Conservation (phyloP, 2,888 invertebrate species). For the Zele albiditarsus region DNA sequence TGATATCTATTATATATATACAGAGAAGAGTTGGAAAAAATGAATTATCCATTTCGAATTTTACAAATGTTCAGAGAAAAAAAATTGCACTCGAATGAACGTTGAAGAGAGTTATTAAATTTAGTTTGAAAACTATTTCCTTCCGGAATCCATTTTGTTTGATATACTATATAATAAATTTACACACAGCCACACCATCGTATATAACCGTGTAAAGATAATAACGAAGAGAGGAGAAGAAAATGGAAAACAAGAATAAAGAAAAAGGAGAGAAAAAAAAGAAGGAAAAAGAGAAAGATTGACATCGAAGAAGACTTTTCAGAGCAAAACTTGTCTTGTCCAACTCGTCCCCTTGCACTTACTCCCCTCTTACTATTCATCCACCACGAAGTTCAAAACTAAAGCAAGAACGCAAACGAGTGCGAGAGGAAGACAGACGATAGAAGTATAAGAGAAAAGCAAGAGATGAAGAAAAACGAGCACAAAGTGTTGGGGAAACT, state of each 20-base stretch:
- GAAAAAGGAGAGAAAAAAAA: conserved; percentile 10
- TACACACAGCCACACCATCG: not conserved
- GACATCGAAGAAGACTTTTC: conserved; percentile 34
- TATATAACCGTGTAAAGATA: not conserved
- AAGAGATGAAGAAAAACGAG: conserved; percentile 53
- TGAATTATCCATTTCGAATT: not conserved
- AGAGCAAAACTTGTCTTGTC: conserved; percentile 32
- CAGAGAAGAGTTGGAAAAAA: not conserved
- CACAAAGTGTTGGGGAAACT: conserved; percentile 54
- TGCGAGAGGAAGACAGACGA: not conserved
- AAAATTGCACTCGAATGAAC: not conserved
- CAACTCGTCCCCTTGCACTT: conserved; percentile 13
- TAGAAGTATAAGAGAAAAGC: not conserved
- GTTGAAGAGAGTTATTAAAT: not conserved
- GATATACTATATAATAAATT: not conserved
- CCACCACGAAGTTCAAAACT: conserved; percentile 53
- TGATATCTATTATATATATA: not conserved
- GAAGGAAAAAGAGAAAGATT: conserved; percentile 32
- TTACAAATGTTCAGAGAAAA: not conserved
- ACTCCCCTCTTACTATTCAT: not conserved
- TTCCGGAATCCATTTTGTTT: not conserved
- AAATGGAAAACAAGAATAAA: conserved; percentile 12
- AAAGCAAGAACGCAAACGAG: conserved; percentile 50
- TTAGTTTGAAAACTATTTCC: not conserved
- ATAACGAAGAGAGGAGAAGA: not conserved